These are phyloP conservation scores for Clarias laeviceps DNA, from an alignment of 2,797 vertebrate species.

Conservation along the genomic window DNA sequence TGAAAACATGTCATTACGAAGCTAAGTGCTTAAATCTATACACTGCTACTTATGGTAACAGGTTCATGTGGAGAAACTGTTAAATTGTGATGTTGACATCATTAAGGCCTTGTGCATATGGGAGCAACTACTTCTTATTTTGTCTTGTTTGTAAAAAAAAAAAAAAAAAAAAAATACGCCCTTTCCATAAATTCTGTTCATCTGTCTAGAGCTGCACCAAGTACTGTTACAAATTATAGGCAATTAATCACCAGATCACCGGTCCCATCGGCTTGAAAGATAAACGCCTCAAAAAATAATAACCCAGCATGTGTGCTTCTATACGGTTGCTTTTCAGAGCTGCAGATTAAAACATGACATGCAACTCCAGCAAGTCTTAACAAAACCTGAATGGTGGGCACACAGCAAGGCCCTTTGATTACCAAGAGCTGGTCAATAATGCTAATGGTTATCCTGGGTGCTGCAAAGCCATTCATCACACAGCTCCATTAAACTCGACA, in stretches of 20 bases:
- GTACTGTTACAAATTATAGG: slow-evolving; percentile 22
- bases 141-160: slow-evolving; percentile 58
- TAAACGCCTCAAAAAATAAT: background rate
- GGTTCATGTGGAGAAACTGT: slow-evolving; percentile 73
- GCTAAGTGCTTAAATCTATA: slow-evolving; percentile 74
- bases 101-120: slow-evolving; percentile 53
- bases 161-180: slow-evolving; percentile 58
- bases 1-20: slow-evolving; percentile 71
- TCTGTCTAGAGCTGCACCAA: slow-evolving; percentile 45
- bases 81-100: slow-evolving; percentile 59
- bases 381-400: slow-evolving; percentile 44
- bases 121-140: slow-evolving; percentile 62
- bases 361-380: slow-evolving; percentile 43
- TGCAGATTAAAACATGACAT: slow-evolving; percentile 35
- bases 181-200: slow-evolving; percentile 59
- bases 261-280: slow-evolving; percentile 23
- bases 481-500: slow-evolving; percentile 53
- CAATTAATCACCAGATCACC: slow-evolving; percentile 38
- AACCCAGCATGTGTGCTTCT: slow-evolving; percentile 28
- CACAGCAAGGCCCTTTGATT: slow-evolving; percentile 54
- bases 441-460: slow-evolving; percentile 60
- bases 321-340: slow-evolving; percentile 27
- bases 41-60: slow-evolving; percentile 76
- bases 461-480: slow-evolving; percentile 60
- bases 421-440: slow-evolving; percentile 61